Evolutionary conservation across 2,797 vertebrate species (phyloP), one percentile per base, ranked within the genome.

Genomic region (Xyrichtys novacula): DNA sequence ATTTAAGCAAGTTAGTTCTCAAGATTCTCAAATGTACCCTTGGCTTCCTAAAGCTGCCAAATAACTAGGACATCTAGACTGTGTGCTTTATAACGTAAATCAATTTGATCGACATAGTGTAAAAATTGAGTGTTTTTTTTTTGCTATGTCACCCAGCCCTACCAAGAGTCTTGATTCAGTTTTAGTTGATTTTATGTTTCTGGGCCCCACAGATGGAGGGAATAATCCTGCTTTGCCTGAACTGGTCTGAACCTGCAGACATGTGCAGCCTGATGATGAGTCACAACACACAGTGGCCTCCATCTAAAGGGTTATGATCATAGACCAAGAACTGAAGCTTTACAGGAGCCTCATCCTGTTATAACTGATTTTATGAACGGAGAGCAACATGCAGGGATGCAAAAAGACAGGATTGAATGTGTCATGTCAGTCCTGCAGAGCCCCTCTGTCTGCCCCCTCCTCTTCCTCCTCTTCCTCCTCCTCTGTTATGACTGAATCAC

Each of bases 281-380:
- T 74, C 71, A 74, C 71, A 55, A 7, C 61, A 11, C 3, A 6
- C 56, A 7, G 34, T 22, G 39, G 54, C 55, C 48, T 59, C 54
- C 20, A 19, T 17, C 12, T 23, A 11, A 19, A 58, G 36, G 40
- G 56, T 54, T 59, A 38, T 3, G 67, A 42, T 22, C 17, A 9
- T 17, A 39, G 2, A 29, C 22, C 12, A 9, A 12, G 28, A 29
- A 1, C 25, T n/a, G 11, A 25, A 15, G 39, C 4, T 15, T 2
- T 5, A 15, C 10, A 58, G 28, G 19, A 32, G 2, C 50, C 4
- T 0, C 0, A 1, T 34, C 40, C 15, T 58, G 7, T 16, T 7
- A 10, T 7, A 20, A 11, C 12, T 14, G 17, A 6, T 44, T 20
- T 19, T 4, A 36, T 39, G 38, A 19, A 17, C 44, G 36, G n/a